These are phyloP conservation scores for Cherax destructor DNA, from an alignment of 1,140 invertebrate species.

Conservation along the genomic window DNA sequence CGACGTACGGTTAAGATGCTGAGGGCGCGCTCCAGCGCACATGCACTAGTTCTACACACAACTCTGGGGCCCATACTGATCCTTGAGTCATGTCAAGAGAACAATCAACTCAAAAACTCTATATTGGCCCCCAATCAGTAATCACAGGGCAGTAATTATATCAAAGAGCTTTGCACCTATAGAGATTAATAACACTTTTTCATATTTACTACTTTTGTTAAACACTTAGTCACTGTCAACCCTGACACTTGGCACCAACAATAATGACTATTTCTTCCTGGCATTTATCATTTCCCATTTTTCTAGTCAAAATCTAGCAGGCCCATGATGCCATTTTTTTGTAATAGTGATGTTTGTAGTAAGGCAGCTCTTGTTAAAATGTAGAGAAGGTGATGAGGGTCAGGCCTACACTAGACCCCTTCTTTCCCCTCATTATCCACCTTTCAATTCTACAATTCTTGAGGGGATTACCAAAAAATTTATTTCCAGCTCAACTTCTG, in stretches of 20 bases:
- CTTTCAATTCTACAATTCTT: neutral
- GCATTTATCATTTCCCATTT: slow-evolving; percentile 6
- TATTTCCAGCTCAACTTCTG: neutral
- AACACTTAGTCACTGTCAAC: slow-evolving; percentile 47
- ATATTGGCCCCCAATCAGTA: slow-evolving; percentile 60
- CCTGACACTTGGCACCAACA: slow-evolving; percentile 61
- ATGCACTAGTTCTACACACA: slow-evolving; percentile 69
- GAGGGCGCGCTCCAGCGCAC: slow-evolving; percentile 50
- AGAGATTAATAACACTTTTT: slow-evolving; percentile 53
- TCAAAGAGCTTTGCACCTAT: slow-evolving; percentile 36
- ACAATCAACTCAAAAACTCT: slow-evolving; percentile 50
- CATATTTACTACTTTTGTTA: slow-evolving; percentile 55
- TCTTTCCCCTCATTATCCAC: neutral
- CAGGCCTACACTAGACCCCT: slow-evolving; percentile 27
- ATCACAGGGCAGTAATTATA: slow-evolving; percentile 65
- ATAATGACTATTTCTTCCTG: slow-evolving; percentile 28
- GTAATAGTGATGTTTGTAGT: slow-evolving; percentile 4
- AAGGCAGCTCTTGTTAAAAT: slow-evolving; percentile 6
- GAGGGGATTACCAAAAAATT: neutral
- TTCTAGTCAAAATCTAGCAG: slow-evolving; percentile 23
- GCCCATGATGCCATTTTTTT: slow-evolving; percentile 18
- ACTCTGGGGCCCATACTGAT: slow-evolving; percentile 59
- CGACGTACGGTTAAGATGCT: slow-evolving; percentile 50
- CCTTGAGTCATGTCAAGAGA: slow-evolving; percentile 33
- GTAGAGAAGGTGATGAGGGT: slow-evolving; percentile 8